Base-by-base conservation (phyloP, 2,888 invertebrate species). In the Nematopogon swammerdamellus region DNA sequence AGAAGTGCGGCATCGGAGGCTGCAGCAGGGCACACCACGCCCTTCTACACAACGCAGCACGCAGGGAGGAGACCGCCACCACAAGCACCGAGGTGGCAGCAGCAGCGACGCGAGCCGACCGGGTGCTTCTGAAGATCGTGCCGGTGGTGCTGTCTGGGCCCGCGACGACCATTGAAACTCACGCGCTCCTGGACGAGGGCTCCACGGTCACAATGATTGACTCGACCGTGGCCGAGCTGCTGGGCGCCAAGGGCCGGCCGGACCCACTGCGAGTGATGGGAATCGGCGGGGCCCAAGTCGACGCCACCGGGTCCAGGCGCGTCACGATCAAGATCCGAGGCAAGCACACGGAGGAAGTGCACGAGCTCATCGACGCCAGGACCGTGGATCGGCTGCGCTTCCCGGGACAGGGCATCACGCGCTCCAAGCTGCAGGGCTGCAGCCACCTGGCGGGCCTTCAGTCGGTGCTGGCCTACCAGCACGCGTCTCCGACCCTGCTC, bases 121-220 rank as follows among this genome's bases (percentile, higher is more conserved):
- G 3, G 3, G 36, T 36, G 8, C n/a, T 36, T 1, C 43, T 49
- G 2, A 50, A 50, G 46, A 18, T 50, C 0, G 1, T 47, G 1
- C 50, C 50, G 1, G 47, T 50, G 5, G 5, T 2, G 2, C 11
- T 50, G 3, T 14, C 18, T 4, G 47, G 47, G n/a, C 50, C 47
- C 14, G 1, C 19, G 2, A 19, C 14, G 2, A 29, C 11, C 10
- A 8, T 30, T 8, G 25, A 44, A 2, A 44, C 47, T 1, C 44
- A 16, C 47, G 50, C 50, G 19, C 44, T 47, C 2, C 18, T 46
- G 17, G 36, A 36, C 36, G 36, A 36, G 36, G 36, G 36, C 11
- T 36, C 36, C 36, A 36, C 36, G 14, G 36, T 46, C 2, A 46
- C 49, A 8, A 14, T 49, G 18, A 4, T 49, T 1, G 18, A 29